These are phyloP conservation scores for Gobius niger DNA, from an alignment of 2,113 vertebrate genomes.

Conservation along the genomic window DNA sequence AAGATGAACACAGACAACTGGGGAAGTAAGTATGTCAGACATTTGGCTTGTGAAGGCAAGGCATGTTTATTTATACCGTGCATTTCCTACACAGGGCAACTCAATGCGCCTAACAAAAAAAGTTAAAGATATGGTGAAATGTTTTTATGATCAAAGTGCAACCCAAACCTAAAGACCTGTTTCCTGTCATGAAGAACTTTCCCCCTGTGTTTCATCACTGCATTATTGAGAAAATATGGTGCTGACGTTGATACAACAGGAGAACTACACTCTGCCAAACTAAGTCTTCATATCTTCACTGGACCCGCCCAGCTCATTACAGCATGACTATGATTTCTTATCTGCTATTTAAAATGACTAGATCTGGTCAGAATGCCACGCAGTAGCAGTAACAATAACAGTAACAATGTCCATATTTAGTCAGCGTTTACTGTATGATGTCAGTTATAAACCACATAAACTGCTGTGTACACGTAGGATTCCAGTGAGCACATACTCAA, in stretches of 20 bases:
- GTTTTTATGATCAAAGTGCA: conserved; percentile 49
- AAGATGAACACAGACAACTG: background rate
- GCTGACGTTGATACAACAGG: background rate
- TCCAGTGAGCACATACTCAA: conserved; percentile 41
- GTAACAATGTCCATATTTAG: conserved; percentile 33
- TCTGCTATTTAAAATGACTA: conserved; percentile 10
- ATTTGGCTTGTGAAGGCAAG: conserved; percentile 42
- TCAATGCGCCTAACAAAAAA: no score
- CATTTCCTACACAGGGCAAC: no score
- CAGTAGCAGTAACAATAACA: background rate
- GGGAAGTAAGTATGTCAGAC: background rate
- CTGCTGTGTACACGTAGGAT: conserved; percentile 61
- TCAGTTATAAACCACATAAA: conserved; percentile 16
- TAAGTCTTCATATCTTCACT: background rate
- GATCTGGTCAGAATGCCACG: background rate
- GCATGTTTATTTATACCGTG: no score
- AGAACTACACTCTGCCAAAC: background rate
- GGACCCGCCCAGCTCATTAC: background rate
- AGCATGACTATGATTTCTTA: background rate
- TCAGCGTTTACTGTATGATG: conserved; percentile 43
- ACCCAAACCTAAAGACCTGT: conserved; percentile 54
- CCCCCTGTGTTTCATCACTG: conserved; percentile 2
- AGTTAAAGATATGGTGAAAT: conserved; percentile 35
- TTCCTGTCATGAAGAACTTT: conserved; percentile 61
- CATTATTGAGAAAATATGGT: conserved; percentile 18